Evolutionary conservation across 2,797 vertebrate species (phyloP).

Genomic region (Liasis olivaceus): DNA sequence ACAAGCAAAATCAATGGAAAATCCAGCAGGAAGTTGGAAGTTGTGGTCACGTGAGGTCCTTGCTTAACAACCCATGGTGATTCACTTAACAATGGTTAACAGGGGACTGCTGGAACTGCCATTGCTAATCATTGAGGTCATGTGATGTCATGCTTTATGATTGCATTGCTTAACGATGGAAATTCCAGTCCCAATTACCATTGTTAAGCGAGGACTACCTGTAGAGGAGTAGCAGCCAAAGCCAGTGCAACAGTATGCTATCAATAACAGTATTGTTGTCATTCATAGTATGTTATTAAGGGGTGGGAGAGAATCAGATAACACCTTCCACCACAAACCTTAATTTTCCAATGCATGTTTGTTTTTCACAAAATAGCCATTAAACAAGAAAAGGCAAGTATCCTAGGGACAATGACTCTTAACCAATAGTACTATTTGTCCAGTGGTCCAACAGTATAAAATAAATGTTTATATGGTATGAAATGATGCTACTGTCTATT

Average conservation of each 20-base stretch:
- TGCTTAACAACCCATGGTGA: no score
- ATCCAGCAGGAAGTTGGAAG: no score
- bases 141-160: no score
- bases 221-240: not conserved
- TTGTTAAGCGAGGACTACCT: no score
- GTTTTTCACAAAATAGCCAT: not conserved
- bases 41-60: no score
- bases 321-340: not conserved
- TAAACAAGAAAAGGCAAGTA: not conserved
- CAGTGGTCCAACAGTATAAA: not conserved
- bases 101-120: no score
- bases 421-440: not conserved
- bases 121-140: no score
- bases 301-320: not conserved
- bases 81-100: no score
- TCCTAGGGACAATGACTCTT: not conserved
- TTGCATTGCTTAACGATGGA: no score
- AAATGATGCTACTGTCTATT: not conserved
- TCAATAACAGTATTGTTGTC: not conserved
- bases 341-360: not conserved
- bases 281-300: not conserved
- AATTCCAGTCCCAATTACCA: no score
- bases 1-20: no score
- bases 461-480: not conserved
- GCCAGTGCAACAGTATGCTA: not conserved